Percentiles rank a stretch among this genome's conserved stretches.
phyloP scores from a whole-genome alignment of 2,797 vertebrate species.

The Dryobates pubescens region DNA sequence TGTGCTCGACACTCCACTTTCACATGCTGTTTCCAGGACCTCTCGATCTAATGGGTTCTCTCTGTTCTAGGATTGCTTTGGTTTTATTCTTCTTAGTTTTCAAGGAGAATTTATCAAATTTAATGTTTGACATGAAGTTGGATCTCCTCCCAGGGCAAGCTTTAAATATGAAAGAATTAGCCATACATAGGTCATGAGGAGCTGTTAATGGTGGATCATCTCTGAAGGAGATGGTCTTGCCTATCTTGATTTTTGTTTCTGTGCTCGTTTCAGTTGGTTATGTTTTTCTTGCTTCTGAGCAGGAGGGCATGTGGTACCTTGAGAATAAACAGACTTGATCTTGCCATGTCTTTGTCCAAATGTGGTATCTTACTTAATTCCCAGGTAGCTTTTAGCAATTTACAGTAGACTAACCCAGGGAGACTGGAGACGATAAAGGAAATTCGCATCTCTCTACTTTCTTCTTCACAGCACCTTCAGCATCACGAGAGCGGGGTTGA shows the following conservation, averaged over 20 bases:
- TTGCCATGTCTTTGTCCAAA: background rate
- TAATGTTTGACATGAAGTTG: background rate
- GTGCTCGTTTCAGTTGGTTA: background rate
- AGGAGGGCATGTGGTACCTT: background rate
- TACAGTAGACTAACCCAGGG: background rate
- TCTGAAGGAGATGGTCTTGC: background rate
- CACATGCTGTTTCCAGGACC: background rate
- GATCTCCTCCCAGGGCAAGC: background rate
- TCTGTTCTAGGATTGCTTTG: background rate
- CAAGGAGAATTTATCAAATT: background rate
- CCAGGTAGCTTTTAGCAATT: background rate
- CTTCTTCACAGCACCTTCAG: slow-evolving; percentile 91
- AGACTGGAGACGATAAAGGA: background rate
- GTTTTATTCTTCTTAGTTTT: slow-evolving; percentile 26
- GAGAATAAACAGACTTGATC: background rate
- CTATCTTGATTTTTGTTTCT: background rate
- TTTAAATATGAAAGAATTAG: background rate
- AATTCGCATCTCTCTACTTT: slow-evolving; percentile 45
- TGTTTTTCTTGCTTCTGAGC: background rate
- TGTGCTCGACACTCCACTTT: background rate
- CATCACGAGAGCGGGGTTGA: slow-evolving; percentile 94
- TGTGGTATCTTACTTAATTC: background rate
- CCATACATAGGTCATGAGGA: background rate
- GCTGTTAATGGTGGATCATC: background rate
- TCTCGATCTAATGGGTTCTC: background rate